These are phyloP conservation scores for Ceramica pisi DNA, from an alignment of 2,888 invertebrate species.

Conservation along the genomic window DNA sequence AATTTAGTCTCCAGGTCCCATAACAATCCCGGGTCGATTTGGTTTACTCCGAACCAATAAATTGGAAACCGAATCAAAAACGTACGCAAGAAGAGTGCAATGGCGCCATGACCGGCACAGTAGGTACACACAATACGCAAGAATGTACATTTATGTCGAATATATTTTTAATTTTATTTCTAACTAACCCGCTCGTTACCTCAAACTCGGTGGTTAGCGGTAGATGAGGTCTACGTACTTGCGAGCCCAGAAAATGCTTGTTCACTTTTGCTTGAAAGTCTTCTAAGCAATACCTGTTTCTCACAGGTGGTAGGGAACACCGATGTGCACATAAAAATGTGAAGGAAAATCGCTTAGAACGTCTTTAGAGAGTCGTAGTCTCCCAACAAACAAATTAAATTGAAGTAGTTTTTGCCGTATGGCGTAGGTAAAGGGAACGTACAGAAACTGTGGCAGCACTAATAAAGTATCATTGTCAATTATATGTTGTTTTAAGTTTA, in stretches of 20 bases:
- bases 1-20: slow-evolving; percentile 6
- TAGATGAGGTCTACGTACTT: background rate
- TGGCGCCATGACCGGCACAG: background rate
- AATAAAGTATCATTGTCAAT: too few relatives aligned
- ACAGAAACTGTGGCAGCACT: too few relatives aligned
- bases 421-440: too few relatives aligned
- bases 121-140: background rate
- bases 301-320: too few relatives aligned
- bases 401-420: too few relatives aligned
- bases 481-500: too few relatives aligned
- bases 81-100: background rate
- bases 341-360: too few relatives aligned
- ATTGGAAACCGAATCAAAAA: background rate
- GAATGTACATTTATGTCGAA: background rate
- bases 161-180: background rate
- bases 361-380: too few relatives aligned
- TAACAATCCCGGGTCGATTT: slow-evolving; percentile 17
- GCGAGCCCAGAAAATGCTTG: background rate
- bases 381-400: too few relatives aligned
- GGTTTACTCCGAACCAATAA: background rate
- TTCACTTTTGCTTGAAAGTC: background rate
- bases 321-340: too few relatives aligned
- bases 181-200: background rate
- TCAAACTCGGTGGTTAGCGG: too few relatives aligned
- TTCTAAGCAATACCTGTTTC: too few relatives aligned